Percentiles rank a stretch among this genome's conserved stretches.
phyloP scores from a whole-genome alignment of 2,113 vertebrate species.

The Bagarius yarrelli region DNA sequence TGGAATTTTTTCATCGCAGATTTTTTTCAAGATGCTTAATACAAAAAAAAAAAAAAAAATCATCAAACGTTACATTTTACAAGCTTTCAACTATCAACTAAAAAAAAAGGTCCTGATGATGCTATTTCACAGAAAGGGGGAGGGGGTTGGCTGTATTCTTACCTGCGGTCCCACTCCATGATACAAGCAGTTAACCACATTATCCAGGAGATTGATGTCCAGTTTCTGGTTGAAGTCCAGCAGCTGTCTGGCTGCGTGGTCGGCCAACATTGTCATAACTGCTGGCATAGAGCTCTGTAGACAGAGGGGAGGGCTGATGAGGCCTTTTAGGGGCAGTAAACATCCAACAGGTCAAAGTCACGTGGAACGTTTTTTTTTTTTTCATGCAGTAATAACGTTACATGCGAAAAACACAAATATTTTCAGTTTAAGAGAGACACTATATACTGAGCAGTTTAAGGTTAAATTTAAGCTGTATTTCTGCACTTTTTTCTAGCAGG shows the following conservation, averaged over 20 bases:
- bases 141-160: slow-evolving; percentile 46
- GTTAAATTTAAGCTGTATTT: no score
- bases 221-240: slow-evolving; percentile 99
- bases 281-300: slow-evolving; percentile 99
- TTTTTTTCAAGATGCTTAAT: no score
- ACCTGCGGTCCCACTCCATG: slow-evolving; percentile 99
- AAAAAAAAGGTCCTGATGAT: neutral
- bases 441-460: no score
- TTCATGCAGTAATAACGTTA: slow-evolving; percentile 56
- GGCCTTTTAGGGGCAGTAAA: slow-evolving; percentile 52
- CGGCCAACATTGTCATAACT: slow-evolving; percentile 99
- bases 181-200: slow-evolving; percentile 98
- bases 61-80: neutral
- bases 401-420: neutral
- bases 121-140: neutral
- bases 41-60: neutral
- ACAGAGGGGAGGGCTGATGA: slow-evolving; percentile 56
- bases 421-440: no score
- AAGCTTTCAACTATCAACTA: neutral
- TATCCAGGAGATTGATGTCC: slow-evolving; percentile 99
- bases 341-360: slow-evolving; percentile 63
- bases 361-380: slow-evolving; percentile 51
- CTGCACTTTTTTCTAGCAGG: no score
- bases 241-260: slow-evolving; percentile 99
- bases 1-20: no score